phyloP scores from a whole-genome alignment of 2,888 invertebrate species.

The Emmelina monodactyla region DNA sequence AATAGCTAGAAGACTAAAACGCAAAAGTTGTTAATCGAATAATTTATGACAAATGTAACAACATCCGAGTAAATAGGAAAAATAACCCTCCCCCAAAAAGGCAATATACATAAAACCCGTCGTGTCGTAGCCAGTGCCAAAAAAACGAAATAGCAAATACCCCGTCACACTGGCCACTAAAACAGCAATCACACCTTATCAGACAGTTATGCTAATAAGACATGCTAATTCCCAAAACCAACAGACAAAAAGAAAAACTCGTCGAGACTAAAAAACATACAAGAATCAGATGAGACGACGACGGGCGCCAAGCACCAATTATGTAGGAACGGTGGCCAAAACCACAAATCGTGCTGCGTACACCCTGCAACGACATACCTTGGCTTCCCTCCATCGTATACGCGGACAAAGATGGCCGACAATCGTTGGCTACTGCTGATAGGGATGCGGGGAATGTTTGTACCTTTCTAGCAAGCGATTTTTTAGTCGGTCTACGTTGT shows the following conservation, averaged over 20 bases:
- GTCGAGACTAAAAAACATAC: conserved; percentile 42
- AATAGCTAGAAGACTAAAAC: no score
- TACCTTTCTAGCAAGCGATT: conserved; percentile 1
- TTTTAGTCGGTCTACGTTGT: conserved; percentile 3
- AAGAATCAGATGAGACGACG: conserved; percentile 33
- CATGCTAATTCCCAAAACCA: conserved; percentile 66
- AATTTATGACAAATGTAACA: no score
- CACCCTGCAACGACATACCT: neutral
- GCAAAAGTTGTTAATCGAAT: no score
- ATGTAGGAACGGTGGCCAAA: conserved; percentile 16
- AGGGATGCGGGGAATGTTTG: conserved; percentile 1
- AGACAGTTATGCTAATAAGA: conserved; percentile 63
- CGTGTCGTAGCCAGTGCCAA: no score
- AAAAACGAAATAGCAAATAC: no score
- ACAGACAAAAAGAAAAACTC: conserved; percentile 45
- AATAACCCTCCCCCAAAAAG: no score
- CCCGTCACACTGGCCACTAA: conserved; percentile 29
- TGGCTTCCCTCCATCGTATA: neutral
- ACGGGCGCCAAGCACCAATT: conserved; percentile 61
- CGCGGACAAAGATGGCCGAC: no score
- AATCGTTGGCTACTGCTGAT: neutral
- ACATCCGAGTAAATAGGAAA: no score
- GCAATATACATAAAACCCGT: no score
- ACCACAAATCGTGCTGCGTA: conserved; percentile 7
- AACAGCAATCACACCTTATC: conserved; percentile 56